Percentiles rank a stretch among this genome's conserved stretches.
phyloP scores from a whole-genome alignment of 1,140 invertebrate genomes.

The silkworm (Bombyx mori) region ASM3026992v2 NC_085111.1:7776001-7776500 shows the following conservation, averaged over 20 bases:
- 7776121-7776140: slow-evolving; percentile 65
- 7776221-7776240: slow-evolving; percentile 20
- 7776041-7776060: slow-evolving; percentile 69
- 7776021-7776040: slow-evolving; percentile 62
- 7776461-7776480: slow-evolving; percentile 78
- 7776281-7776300: slow-evolving; percentile 14
- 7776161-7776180: slow-evolving; percentile 70
- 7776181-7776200: slow-evolving; percentile 55
- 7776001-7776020: slow-evolving; percentile 17
- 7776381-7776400: slow-evolving; percentile 84
- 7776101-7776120: slow-evolving; percentile 54
- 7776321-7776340: slow-evolving; percentile 51
- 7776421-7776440: slow-evolving; percentile 58
- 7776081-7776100: slow-evolving; percentile 33
- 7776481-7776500: slow-evolving; percentile 84
- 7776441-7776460: slow-evolving; percentile 48
- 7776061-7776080: slow-evolving; percentile 38
- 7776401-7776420: slow-evolving; percentile 34
- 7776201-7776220: slow-evolving; percentile 25
- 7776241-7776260: slow-evolving; percentile 16
- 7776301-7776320: slow-evolving; percentile 35
- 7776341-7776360: slow-evolving; percentile 70
- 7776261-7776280: slow-evolving; percentile 1
- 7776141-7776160: slow-evolving; percentile 69
- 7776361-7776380: slow-evolving; percentile 81